Conservation (phyloP, 2,797 vertebrate genomes). For the Pipistrellus pygmaeus region DNA sequence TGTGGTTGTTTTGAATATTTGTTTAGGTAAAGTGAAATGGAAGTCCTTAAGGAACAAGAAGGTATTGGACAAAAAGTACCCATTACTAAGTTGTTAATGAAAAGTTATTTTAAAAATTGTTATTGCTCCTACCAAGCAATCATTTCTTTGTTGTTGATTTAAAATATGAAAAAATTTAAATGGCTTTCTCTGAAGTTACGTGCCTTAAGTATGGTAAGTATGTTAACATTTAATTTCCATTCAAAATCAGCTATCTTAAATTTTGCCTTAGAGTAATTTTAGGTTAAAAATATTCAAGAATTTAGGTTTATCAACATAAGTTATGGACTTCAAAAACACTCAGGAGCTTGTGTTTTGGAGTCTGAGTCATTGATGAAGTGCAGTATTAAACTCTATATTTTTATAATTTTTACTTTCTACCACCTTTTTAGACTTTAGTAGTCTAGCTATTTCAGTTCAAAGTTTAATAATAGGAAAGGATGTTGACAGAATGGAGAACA, state of each 20-base stretch:
- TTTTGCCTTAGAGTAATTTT: conserved; percentile 62
- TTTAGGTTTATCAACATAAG: not conserved
- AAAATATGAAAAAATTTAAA: conserved; percentile 41
- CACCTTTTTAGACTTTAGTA: conserved; percentile 25
- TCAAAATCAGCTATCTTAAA: conserved; percentile 49
- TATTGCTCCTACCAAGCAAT: not conserved
- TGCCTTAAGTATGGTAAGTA: not conserved
- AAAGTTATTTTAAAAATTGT: conserved; percentile 53
- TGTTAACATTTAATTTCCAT: conserved; percentile 45
- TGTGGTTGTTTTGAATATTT: conserved; percentile 56
- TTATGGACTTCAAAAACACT: not conserved
- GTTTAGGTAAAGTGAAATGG: conserved; percentile 62
- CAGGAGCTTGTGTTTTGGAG: conserved; percentile 15
- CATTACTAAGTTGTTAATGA: conserved; percentile 48
- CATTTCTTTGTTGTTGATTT: conserved; percentile 36
- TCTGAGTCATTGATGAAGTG: conserved; percentile 7
- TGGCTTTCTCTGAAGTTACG: conserved; percentile 43
- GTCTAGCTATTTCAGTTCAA: conserved; percentile 22
- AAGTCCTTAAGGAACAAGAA: conserved; percentile 57
- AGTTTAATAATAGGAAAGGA: not conserved
- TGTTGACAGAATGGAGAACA: not conserved
- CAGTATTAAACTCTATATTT: not conserved
- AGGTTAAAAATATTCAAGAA: conserved; percentile 27
- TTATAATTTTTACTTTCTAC: not conserved
- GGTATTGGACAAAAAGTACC: conserved; percentile 1